A percentile compares a stretch with the other conserved stretches of the same genome.
These are phyloP conservation scores for Hesperia comma DNA, from an alignment of 2,888 invertebrate genomes.

Conservation along the genomic window DNA sequence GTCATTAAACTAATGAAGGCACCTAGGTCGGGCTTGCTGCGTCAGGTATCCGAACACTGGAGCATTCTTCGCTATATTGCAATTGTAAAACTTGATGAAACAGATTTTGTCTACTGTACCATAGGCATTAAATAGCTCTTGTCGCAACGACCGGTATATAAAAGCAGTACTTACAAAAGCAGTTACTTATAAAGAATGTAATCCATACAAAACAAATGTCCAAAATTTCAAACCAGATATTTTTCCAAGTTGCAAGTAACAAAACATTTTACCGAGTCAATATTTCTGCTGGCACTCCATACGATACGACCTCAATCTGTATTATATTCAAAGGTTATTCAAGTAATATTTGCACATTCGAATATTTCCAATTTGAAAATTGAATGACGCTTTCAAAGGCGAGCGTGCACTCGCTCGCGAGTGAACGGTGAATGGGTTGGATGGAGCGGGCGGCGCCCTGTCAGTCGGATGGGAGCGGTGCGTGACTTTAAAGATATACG, in stretches of 20 bases:
- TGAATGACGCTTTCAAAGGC: constrained; percentile 40
- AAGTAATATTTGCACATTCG: constrained; percentile 17
- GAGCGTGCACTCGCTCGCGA: constrained; percentile 40
- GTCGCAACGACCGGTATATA: no score
- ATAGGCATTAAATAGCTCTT: no score
- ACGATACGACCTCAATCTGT: neutral
- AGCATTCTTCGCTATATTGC: no score
- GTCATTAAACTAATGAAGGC: no score
- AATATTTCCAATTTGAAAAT: constrained; percentile 22
- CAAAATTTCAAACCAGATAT: neutral
- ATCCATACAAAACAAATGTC: no score
- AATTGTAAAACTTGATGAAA: no score
- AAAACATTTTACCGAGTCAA: neutral
- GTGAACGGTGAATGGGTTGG: constrained; percentile 29
- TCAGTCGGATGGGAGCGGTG: constrained; percentile 49
- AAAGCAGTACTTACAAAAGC: no score
- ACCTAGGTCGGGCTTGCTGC: no score
- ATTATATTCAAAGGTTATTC: neutral
- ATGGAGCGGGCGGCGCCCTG: constrained; percentile 42
- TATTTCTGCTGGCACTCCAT: neutral
- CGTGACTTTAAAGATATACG: neutral
- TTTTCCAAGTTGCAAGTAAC: neutral
- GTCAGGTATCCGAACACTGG: no score
- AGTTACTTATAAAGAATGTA: no score
- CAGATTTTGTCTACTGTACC: no score